Percentiles rank a stretch among this genome's conserved stretches.
phyloP scores from a whole-genome alignment of 2,888 invertebrate species.

The Mythimna albipuncta region DNA sequence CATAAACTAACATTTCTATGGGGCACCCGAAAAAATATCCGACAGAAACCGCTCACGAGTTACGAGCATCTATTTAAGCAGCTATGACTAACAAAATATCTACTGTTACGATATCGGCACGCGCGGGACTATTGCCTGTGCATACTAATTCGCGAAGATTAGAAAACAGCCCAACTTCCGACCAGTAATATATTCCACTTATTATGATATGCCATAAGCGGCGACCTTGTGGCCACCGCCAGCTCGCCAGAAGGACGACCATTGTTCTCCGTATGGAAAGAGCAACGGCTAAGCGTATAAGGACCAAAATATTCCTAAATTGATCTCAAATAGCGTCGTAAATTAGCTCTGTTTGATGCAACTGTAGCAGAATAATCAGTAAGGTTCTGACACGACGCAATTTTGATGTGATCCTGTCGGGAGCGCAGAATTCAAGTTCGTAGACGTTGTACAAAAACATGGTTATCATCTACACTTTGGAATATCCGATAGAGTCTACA shows the following conservation, averaged over 20 bases:
- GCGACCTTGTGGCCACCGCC: conserved; percentile 67
- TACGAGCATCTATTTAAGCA: conserved; percentile 35
- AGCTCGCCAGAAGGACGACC: conserved; percentile 72
- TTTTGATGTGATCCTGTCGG: neutral
- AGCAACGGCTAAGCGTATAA: conserved; percentile 55
- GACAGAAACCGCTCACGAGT: conserved; percentile 18
- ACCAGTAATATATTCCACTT: conserved; percentile 65
- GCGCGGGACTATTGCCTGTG: conserved; percentile 42
- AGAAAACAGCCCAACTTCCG: conserved; percentile 62
- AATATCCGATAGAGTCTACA: too few species aligned
- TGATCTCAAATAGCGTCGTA: conserved; percentile 34
- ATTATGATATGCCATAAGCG: conserved; percentile 48
- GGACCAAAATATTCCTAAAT: conserved; percentile 59
- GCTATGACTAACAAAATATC: conserved; percentile 49
- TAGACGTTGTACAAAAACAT: neutral
- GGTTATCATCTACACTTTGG: neutral
- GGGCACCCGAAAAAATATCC: conserved; percentile 22
- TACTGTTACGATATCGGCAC: conserved; percentile 56
- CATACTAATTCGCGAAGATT: conserved; percentile 63
- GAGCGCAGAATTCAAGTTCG: neutral
- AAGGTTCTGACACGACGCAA: neutral
- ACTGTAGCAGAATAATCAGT: conserved; percentile 40
- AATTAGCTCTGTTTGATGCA: conserved; percentile 46
- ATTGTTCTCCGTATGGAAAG: conserved; percentile 74
- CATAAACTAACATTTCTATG: conserved; percentile 34